phyloP scores from a whole-genome alignment of 2,797 vertebrate species.

The Vultur gryphus region DNA sequence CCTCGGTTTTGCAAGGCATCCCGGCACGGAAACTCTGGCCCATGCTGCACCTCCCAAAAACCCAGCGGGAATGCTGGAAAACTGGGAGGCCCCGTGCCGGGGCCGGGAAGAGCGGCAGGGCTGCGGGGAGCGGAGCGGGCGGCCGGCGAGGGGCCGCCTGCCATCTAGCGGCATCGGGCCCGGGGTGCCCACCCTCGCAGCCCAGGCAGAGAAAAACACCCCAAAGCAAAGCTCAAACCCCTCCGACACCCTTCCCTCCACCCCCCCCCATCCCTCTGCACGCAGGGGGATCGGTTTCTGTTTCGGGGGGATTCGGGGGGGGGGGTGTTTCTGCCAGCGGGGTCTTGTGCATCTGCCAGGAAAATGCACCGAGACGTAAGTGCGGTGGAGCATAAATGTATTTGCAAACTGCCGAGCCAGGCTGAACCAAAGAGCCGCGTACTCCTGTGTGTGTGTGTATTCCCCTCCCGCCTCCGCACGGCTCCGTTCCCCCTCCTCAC shows the following conservation, averaged over 20 bases:
- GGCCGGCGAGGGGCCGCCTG: background rate
- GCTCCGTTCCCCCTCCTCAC: background rate
- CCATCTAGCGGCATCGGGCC: background rate
- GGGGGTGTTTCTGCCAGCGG: background rate
- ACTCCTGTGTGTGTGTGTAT: background rate
- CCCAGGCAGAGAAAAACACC: background rate
- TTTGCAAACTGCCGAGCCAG: background rate
- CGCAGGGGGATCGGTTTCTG: no score
- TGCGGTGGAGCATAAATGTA: background rate
- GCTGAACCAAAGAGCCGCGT: background rate
- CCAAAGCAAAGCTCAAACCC: background rate
- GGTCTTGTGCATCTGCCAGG: background rate
- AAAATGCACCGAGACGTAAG: background rate
- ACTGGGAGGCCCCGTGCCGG: conserved; percentile 25
- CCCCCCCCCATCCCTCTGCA: background rate
- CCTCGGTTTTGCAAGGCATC: background rate
- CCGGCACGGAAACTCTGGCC: background rate
- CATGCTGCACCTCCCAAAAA: background rate
- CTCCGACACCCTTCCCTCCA: no score
- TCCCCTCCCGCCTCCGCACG: background rate
- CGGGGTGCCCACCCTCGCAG: background rate
- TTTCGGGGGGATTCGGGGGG: background rate
- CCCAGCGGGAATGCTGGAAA: conserved; percentile 30
- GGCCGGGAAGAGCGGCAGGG: background rate
- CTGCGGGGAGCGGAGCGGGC: background rate